phyloP scores from a whole-genome alignment of 2,113 vertebrate species.

The Tachycineta bicolor region DNA sequence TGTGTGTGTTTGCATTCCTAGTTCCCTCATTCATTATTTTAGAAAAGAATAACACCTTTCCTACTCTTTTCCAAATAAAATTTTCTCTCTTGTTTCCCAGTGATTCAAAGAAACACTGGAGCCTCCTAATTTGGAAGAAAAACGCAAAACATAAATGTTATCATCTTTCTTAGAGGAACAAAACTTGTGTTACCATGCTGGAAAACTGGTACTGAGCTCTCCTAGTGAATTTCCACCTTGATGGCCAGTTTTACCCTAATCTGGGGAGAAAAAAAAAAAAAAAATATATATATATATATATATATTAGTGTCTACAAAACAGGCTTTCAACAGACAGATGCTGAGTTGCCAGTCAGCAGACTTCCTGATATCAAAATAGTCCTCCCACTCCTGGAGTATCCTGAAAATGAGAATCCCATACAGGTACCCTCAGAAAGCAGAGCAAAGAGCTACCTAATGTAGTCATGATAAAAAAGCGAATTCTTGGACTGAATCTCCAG shows the following conservation, averaged over 20 bases:
- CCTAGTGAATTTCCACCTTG: background rate
- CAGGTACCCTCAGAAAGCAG: background rate
- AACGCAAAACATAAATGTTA: background rate
- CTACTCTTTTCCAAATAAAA: background rate
- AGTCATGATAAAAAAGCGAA: background rate
- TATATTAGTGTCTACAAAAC: background rate
- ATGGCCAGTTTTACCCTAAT: background rate
- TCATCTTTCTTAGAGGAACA: background rate
- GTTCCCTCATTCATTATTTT: background rate
- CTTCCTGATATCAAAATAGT: rapidly evolving
- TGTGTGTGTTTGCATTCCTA: background rate
- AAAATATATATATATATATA: too few species aligned
- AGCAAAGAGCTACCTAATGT: background rate
- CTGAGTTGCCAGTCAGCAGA: background rate
- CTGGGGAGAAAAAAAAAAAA: background rate
- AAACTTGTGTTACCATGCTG: background rate
- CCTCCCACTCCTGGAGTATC: too few species aligned
- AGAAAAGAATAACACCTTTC: background rate
- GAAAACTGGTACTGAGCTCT: background rate
- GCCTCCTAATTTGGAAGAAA: background rate
- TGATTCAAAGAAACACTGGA: background rate
- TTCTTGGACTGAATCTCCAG: background rate
- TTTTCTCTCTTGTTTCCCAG: background rate
- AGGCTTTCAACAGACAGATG: background rate
- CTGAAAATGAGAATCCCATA: background rate